Percentiles rank a stretch among this genome's conserved stretches.
These are phyloP conservation scores for Chlorospingus flavigularis DNA, from an alignment of 2,797 vertebrate genomes.

Conservation along the genomic window DNA sequence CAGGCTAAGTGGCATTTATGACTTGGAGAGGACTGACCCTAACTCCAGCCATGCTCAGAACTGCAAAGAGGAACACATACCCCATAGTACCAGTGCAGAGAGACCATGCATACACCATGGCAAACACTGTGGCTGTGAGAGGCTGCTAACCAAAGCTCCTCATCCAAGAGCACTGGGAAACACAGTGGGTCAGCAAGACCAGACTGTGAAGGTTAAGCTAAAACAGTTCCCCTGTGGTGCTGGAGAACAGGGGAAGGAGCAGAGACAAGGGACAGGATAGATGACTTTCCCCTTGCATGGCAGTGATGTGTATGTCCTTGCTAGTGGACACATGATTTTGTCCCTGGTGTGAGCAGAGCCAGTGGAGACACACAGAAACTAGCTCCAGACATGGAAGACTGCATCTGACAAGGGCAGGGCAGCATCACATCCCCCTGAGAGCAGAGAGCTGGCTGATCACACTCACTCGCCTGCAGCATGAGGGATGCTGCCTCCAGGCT, in stretches of 20 bases:
- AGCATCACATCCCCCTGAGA: neutral
- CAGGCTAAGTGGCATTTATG: neutral
- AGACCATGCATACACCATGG: too few relatives aligned
- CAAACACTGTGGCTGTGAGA: neutral
- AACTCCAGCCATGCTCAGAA: neutral
- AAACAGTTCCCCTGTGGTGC: neutral
- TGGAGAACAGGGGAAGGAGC: neutral
- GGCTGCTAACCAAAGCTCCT: neutral
- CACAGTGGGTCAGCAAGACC: neutral
- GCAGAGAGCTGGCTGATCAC: neutral
- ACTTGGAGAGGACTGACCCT: neutral
- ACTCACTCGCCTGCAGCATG: accelerated
- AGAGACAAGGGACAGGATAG: neutral
- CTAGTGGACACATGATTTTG: neutral
- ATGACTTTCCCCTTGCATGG: neutral
- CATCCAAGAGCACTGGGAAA: neutral
- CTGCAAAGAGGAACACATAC: neutral
- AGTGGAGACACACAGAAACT: neutral
- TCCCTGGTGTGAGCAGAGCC: neutral
- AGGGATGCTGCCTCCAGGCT: neutral
- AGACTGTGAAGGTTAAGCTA: neutral
- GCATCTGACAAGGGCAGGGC: neutral
- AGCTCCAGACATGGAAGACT: neutral
- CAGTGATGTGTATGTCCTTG: neutral
- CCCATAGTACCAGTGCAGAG: accelerated